Evolutionary conservation across 2,113 vertebrate genomes (phyloP).

Genomic region (Plotosus lineatus): DNA sequence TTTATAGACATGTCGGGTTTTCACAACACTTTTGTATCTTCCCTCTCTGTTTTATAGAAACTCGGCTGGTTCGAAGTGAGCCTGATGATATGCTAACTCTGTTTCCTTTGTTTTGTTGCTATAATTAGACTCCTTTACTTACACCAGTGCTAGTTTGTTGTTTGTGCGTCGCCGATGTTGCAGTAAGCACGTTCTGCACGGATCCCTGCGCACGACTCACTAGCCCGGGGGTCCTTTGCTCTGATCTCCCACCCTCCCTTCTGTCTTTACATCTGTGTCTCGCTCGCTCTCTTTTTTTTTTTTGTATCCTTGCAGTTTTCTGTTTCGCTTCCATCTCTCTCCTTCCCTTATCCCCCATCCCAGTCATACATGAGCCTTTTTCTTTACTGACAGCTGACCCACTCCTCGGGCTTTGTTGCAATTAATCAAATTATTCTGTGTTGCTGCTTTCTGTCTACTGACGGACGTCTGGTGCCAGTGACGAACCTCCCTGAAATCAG

Average conservation of each 20-base stretch:
- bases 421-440: constrained; percentile 31
- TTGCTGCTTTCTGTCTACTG: constrained; percentile 20
- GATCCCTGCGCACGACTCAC: background rate
- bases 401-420: constrained; percentile 8
- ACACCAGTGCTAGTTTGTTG: background rate
- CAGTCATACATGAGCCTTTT: background rate
- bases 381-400: constrained; percentile 23
- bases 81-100: background rate
- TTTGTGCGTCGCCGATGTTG: constrained; percentile 13
- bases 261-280: no score
- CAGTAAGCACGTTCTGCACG: constrained; percentile 11
- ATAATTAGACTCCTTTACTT: constrained; percentile 36
- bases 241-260: background rate
- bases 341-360: background rate
- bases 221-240: background rate
- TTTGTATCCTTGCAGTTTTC: background rate
- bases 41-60: constrained; percentile 14
- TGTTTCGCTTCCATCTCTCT: background rate
- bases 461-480: constrained; percentile 32
- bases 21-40: background rate
- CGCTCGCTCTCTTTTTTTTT: background rate
- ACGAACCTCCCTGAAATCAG: constrained; percentile 13
- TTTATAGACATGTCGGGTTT: background rate
- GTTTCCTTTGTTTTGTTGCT: constrained; percentile 27
- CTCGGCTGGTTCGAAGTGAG: constrained; percentile 3